These are phyloP conservation scores for Pyxicephalus adspersus DNA, from an alignment of 2,113 vertebrate species.

Conservation along the genomic window DNA sequence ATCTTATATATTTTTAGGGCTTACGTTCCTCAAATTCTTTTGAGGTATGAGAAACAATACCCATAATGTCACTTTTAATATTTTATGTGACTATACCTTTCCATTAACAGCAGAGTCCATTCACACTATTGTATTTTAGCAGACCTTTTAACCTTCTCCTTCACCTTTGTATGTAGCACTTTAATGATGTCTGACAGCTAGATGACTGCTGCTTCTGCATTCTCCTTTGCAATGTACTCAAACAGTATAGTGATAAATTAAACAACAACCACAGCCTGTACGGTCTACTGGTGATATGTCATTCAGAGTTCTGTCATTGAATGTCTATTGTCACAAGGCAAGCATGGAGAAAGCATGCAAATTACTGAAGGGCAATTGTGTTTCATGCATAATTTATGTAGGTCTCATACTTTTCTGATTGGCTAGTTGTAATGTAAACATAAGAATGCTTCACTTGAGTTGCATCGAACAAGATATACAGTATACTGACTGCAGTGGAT, in stretches of 20 bases:
- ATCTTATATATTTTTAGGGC: background rate
- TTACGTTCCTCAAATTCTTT: background rate
- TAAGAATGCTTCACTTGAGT: too few species aligned
- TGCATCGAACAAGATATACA: too few species aligned
- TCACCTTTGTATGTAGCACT: conserved; percentile 11
- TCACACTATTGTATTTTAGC: conserved; percentile 24
- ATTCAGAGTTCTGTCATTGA: conserved; percentile 10
- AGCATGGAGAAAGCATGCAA: background rate
- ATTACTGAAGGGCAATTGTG: too few species aligned
- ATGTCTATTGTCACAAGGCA: background rate
- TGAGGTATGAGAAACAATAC: background rate
- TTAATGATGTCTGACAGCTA: conserved; percentile 32
- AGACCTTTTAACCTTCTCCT: conserved; percentile 37
- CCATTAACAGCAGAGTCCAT: conserved; percentile 30
- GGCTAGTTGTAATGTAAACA: too few species aligned
- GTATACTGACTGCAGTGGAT: too few species aligned
- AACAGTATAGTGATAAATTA: conserved; percentile 11
- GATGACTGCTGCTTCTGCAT: background rate
- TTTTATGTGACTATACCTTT: conserved; percentile 18
- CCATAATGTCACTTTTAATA: background rate
- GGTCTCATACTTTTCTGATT: too few species aligned
- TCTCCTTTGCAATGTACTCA: background rate
- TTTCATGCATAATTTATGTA: too few species aligned
- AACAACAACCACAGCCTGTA: background rate
- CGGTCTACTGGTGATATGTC: conserved; percentile 7